Evolutionary conservation across 1,140 invertebrate species (phyloP).

Genomic region (Conus ventricosus): DNA sequence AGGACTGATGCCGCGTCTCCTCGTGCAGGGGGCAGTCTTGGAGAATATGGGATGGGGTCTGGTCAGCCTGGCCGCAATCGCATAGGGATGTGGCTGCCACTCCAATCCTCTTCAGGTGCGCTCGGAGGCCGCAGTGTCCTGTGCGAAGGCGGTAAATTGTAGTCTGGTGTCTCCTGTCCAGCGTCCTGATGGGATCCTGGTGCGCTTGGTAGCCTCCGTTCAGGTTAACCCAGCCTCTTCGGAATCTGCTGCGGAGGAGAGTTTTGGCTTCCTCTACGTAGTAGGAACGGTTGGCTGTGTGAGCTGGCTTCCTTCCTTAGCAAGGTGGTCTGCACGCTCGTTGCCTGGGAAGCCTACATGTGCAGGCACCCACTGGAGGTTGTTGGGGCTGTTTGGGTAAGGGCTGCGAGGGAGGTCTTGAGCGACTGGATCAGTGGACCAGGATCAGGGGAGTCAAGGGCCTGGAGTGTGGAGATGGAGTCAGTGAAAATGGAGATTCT

Average conservation of each 20-base stretch:
- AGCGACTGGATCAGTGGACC: not conserved
- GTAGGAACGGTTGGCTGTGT: not conserved
- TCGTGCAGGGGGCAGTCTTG: too few species aligned
- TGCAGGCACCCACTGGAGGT: constrained; percentile 18
- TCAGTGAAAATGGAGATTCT: constrained; percentile 1
- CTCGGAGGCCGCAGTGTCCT: too few species aligned
- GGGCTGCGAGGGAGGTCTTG: not conserved
- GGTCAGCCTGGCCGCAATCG: too few species aligned
- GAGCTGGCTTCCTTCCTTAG: constrained; percentile 17
- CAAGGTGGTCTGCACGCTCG: constrained; percentile 9
- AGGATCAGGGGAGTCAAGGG: not conserved
- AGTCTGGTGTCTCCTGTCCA: not conserved
- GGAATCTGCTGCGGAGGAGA: not conserved
- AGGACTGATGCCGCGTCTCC: too few species aligned
- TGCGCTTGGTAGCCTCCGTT: not conserved
- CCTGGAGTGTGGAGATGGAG: not conserved
- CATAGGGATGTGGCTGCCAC: too few species aligned
- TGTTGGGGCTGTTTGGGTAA: not conserved
- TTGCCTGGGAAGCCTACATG: constrained; percentile 3
- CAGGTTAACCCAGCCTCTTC: not conserved
- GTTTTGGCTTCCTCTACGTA: not conserved
- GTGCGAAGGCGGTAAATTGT: too few species aligned
- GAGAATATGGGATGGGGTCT: too few species aligned
- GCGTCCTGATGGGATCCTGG: not conserved
- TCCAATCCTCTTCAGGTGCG: too few species aligned